A percentile compares a stretch with the other conserved stretches of the same genome.
These are phyloP conservation scores for Hypomecis atomaria DNA, from an alignment of 2,888 invertebrate species.

Conservation along the genomic window DNA sequence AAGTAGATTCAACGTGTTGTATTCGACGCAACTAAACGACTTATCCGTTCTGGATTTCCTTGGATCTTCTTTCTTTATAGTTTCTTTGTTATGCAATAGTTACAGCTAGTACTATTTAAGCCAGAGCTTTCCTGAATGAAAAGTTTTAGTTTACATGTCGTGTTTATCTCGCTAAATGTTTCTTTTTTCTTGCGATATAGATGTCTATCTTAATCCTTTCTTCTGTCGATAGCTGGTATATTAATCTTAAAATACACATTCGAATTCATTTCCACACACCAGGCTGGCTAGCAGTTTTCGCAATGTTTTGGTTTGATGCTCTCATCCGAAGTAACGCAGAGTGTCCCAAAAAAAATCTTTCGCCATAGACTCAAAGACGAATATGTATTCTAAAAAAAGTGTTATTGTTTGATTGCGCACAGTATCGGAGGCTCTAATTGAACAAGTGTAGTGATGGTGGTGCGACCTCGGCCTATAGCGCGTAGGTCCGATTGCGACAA, in stretches of 20 bases:
- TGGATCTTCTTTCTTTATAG: no score
- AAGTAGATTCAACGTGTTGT: no score
- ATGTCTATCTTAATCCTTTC: not conserved
- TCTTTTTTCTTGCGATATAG: no score
- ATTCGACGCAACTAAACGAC: no score
- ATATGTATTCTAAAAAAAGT: slow-evolving; percentile 39
- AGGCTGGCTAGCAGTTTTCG: slow-evolving; percentile 10
- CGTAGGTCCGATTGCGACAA: slow-evolving; percentile 73
- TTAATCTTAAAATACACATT: not conserved
- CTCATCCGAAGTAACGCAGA: slow-evolving; percentile 11
- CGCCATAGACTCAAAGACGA: slow-evolving; percentile 43
- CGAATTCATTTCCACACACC: slow-evolving; percentile 9
- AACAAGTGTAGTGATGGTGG: slow-evolving; percentile 76
- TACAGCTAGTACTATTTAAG: no score
- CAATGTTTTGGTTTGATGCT: slow-evolving; percentile 23
- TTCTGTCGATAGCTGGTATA: not conserved
- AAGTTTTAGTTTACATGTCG: no score
- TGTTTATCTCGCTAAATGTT: no score
- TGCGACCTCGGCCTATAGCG: slow-evolving; percentile 68
- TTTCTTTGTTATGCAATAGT: no score
- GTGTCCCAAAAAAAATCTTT: slow-evolving; percentile 35
- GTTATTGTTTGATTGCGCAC: slow-evolving; percentile 62
- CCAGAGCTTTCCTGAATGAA: no score
- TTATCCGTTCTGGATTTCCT: no score
- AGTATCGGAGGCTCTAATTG: slow-evolving; percentile 73